Evolutionary conservation across 2,113 vertebrate genomes (phyloP).

Genomic region (Grus americana): DNA sequence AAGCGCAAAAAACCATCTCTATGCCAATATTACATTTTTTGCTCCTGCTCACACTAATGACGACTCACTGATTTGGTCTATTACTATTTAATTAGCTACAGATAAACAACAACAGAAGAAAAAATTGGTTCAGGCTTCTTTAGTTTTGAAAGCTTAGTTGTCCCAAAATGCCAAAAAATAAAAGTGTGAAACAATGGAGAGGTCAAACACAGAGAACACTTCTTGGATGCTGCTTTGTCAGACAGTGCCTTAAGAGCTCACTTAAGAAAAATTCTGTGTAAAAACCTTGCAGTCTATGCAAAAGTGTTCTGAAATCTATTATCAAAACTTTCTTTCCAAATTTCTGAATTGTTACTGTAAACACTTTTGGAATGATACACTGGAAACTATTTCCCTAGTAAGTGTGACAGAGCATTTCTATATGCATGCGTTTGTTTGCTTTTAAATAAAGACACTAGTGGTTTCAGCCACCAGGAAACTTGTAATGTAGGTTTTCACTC

Average conservation of each 20-base stretch:
- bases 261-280: neutral
- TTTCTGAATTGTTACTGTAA: neutral
- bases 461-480: neutral
- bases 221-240: neutral
- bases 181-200: neutral
- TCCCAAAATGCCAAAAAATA: neutral
- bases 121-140: neutral
- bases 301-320: neutral
- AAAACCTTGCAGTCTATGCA: neutral
- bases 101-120: neutral
- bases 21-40: neutral
- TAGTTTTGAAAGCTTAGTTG: neutral
- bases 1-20: neutral
- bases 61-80: neutral
- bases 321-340: neutral
- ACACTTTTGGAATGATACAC: neutral
- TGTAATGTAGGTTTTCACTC: neutral
- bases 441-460: neutral
- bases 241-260: neutral
- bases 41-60: neutral
- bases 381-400: neutral
- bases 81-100: neutral
- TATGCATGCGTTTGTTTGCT: fast-evolving
- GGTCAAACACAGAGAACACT: neutral
- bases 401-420: neutral